Base-by-base conservation (phyloP, 2,888 invertebrate species). In the Choreutis nemorana region DNA sequence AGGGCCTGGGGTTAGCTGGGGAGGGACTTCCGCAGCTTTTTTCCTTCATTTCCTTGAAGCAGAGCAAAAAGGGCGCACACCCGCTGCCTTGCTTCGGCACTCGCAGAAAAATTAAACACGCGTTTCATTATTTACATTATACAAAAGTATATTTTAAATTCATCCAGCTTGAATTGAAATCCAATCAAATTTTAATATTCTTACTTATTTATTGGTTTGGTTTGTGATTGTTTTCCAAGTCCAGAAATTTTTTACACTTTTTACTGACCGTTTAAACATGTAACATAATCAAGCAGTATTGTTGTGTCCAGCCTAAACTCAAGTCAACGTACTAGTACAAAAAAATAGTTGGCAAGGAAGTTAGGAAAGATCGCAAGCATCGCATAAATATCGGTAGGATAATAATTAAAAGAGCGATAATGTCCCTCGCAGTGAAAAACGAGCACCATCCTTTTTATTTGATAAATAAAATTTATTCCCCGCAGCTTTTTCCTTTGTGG, bases 331-430 rank as follows among this genome's bases (percentile, higher is more conserved):
- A n/a, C n/a, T n/a, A n/a, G n/a, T n/a, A 18, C 18, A 18, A 18
- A 18, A 8, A 18, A 18, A 18, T 18, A 18, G 8, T 6, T 6
- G 18, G 18, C 8, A 18, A 18, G 18, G 18, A 18, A 18, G 18
- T 18, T 6, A 8, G 20, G 43, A 43, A 44, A 43, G 48, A 53
- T 54, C 56, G 48, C 41, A 35, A 51, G 48, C 45, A 41, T 44
- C 42, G 58, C 56, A 63, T 64, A 71, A 75, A 75, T 73, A 75
- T 75, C 55, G 71, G 72, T 49, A 62, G 77, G 72, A 75, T 77
- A 75, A 77, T 78, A 77, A 78, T 78, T 78, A 78, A 77, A 77
- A 75, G 72, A 63, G 75, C 70, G 77, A 77, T 78, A 77, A 78
- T 72, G 77, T 78, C 78, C 68, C 66, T 53, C 53, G 64, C 66